Evolutionary conservation across 1,140 invertebrate genomes (phyloP).

Genomic region (Adoxophyes honmai): DNA sequence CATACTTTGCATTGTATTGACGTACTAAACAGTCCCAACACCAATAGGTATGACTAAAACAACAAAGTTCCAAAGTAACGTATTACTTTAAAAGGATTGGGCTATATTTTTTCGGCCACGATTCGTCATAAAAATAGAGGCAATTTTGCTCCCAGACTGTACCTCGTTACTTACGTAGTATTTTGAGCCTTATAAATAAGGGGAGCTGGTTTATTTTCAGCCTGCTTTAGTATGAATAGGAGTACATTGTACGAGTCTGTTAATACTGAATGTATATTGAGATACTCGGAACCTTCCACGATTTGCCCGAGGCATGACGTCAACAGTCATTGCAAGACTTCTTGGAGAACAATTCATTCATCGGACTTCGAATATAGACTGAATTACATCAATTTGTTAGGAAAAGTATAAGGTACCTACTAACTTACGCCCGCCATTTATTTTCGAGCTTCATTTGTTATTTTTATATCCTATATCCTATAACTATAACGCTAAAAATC

Average conservation of each 20-base stretch:
- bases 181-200: not conserved
- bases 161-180: not conserved
- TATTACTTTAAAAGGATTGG: conserved; percentile 1
- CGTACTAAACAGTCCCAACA: not conserved
- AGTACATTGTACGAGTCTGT: not conserved
- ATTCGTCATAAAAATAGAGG: conserved; percentile 10
- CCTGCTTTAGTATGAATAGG: not conserved
- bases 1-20: too few relatives aligned
- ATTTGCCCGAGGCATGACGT: not conserved
- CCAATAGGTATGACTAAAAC: conserved; percentile 13
- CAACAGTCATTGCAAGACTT: not conserved
- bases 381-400: too few relatives aligned
- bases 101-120: not conserved
- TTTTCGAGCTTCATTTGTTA: too few relatives aligned
- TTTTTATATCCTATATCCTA: too few relatives aligned
- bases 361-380: too few relatives aligned
- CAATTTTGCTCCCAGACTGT: not conserved
- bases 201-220: not conserved
- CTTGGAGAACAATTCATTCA: not conserved
- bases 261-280: not conserved
- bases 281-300: conserved; percentile 1
- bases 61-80: conserved; percentile 1
- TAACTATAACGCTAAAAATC: too few relatives aligned
- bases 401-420: too few relatives aligned
- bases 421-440: too few relatives aligned